phyloP scores from a whole-genome alignment of 2,113 vertebrate genomes.

The Dissostichus mawsoni region DNA sequence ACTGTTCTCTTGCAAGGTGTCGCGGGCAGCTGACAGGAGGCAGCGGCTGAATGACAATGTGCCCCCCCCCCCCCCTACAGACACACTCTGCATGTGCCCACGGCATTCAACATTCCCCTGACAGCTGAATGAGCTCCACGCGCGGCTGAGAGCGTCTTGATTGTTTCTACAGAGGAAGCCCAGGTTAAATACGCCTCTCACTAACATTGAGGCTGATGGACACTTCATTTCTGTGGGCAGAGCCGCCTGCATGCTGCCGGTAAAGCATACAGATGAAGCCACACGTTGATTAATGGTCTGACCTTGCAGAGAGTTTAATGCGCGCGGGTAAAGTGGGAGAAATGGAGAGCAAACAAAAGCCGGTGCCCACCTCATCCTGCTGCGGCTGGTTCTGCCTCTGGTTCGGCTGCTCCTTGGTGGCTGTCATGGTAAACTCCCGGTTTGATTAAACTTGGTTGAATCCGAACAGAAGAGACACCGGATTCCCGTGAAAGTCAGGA shows the following conservation, averaged over 20 bases:
- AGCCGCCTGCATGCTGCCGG: background rate
- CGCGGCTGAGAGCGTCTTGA: slow-evolving; percentile 34
- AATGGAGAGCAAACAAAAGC: slow-evolving; percentile 30
- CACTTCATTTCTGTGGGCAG: slow-evolving; percentile 1
- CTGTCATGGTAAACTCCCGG: slow-evolving; percentile 87
- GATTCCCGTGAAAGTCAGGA: slow-evolving; percentile 63
- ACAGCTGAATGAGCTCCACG: slow-evolving; percentile 48
- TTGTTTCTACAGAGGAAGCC: slow-evolving; percentile 36
- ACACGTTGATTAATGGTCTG: background rate
- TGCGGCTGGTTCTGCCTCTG: slow-evolving; percentile 83
- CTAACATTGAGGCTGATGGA: background rate
- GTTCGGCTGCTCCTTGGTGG: slow-evolving; percentile 88
- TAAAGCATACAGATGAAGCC: background rate
- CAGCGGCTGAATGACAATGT: slow-evolving; percentile 72
- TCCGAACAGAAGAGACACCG: slow-evolving; percentile 18
- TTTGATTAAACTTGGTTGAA: slow-evolving; percentile 60
- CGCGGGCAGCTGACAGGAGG: slow-evolving; percentile 64
- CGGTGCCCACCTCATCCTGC: slow-evolving; percentile 85
- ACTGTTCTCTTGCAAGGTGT: slow-evolving; percentile 60
- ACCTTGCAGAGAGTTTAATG: slow-evolving; percentile 20
- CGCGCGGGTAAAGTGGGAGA: slow-evolving; percentile 41
- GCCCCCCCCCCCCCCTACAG: background rate
- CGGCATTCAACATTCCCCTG: slow-evolving; percentile 27
- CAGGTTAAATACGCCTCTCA: slow-evolving; percentile 17
- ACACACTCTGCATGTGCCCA: slow-evolving; percentile 28